Percentiles rank a stretch among this genome's conserved stretches.
Conservation (phyloP, 2,797 vertebrate genomes). For the Lemur catta region DNA sequence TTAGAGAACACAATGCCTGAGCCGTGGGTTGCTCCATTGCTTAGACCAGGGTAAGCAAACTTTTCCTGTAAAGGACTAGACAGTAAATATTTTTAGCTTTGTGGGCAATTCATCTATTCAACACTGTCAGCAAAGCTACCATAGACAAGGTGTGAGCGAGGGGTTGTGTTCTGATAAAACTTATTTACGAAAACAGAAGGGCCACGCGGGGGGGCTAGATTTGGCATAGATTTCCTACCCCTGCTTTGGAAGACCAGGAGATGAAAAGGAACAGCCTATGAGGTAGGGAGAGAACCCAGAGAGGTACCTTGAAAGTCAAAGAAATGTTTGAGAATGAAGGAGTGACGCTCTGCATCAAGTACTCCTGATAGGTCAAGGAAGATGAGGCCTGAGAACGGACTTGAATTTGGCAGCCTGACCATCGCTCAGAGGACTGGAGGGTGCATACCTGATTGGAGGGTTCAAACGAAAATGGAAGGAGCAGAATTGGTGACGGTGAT, state of each 20-base stretch:
- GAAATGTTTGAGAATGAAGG: neutral
- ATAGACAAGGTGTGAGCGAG: too few relatives aligned
- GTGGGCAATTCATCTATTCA: too few relatives aligned
- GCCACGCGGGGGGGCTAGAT: neutral
- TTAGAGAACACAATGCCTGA: too few relatives aligned
- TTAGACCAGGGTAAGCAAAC: too few relatives aligned
- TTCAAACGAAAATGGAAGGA: neutral
- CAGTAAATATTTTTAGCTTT: too few relatives aligned
- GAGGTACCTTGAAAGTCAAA: neutral
- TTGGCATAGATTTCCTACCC: neutral
- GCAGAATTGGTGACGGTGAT: neutral
- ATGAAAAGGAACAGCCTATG: neutral
- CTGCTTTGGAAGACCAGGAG: neutral
- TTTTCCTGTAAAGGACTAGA: too few relatives aligned
- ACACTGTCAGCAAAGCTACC: too few relatives aligned
- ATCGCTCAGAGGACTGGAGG: neutral
- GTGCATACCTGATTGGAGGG: neutral
- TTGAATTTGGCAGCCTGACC: neutral
- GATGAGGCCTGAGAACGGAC: neutral
- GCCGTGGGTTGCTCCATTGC: too few relatives aligned
- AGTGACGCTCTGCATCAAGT: neutral
- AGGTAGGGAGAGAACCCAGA: neutral
- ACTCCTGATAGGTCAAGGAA: neutral
- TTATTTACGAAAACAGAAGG: neutral
- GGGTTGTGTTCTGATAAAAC: too few relatives aligned